These are phyloP conservation scores for Eurytoma adleriae DNA, from an alignment of 2,888 invertebrate species.

Conservation along the genomic window DNA sequence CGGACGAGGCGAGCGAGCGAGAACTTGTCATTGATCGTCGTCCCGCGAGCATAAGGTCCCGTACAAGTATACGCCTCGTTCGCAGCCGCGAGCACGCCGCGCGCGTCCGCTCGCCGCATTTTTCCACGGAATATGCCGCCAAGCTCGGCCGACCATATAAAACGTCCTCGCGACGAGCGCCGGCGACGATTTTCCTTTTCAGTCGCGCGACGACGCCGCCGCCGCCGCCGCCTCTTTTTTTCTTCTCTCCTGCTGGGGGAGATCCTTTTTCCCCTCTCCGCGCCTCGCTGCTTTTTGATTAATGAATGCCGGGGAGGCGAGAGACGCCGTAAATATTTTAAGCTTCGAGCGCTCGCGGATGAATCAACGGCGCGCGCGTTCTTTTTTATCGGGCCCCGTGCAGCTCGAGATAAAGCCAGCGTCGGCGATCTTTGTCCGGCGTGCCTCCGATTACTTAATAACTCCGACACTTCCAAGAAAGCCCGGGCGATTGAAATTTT, in stretches of 20 bases:
- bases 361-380: too few species aligned
- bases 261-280: background rate
- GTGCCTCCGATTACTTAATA: constrained; percentile 28
- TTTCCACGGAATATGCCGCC: constrained; percentile 33
- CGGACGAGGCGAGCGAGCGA: constrained; percentile 60
- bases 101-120: constrained; percentile 19
- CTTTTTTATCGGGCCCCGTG: background rate
- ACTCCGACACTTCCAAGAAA: background rate
- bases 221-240: background rate
- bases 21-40: constrained; percentile 75
- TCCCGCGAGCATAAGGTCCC: constrained; percentile 70
- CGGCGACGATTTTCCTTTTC: constrained; percentile 15
- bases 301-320: background rate
- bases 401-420: too few species aligned
- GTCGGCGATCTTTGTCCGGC: background rate
- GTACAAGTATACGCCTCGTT: constrained; percentile 68
- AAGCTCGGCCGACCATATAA: constrained; percentile 23
- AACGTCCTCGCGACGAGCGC: background rate
- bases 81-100: background rate
- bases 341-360: too few species aligned
- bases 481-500: background rate
- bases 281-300: background rate
- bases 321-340: too few species aligned
- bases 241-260: background rate
- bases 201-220: constrained; percentile 5